Evolutionary conservation across 2,888 invertebrate genomes (phyloP), one percentile per base, ranked within the genome.

Genomic region (Brachyopa scutellaris): DNA sequence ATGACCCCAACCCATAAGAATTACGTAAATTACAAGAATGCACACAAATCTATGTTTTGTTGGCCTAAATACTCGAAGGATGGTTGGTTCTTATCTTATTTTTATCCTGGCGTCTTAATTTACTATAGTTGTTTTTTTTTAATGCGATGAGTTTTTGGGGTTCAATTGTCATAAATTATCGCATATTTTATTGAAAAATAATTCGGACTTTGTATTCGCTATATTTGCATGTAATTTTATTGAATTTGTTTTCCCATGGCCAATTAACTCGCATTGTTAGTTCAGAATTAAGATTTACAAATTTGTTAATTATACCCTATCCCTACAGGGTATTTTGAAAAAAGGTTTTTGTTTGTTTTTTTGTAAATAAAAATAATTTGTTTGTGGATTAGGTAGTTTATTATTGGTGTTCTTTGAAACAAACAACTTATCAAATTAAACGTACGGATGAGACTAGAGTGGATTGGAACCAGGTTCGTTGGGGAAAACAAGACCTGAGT

Each of bases 171-270:
- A 26, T 15, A 11, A 31, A 21, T 21, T 9, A 31, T 19, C 19
- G 49, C 49, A 15, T 9, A 53, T 9, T 53, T n/a, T n/a, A 36
- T 23, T 38, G 38, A 8, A 26, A 55, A 23, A 26, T 40, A 17
- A 13, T 23, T 23, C 13, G 2, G 7, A 57, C 15, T 49, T 26
- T 38, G 9, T 9, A 21, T 51, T 51, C 29, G 6, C 26, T 21
- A 38, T 38, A 26, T 5, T 40, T 29, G 8, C 15, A 19, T 40
- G 19, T 9, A 61, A 59, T 19, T 15, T n/a, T 38, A 36, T 47
- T 62, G 1, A 66, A 53, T 66, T 66, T 33, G 51, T 67, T 55
- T 67, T 67, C 55, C 45, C 55, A 67, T 45, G 33, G 55, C 33
- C 45, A 67, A 42, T 31, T 31, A 8, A 21, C 19, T 66, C 23